Conservation (phyloP, 2,797 vertebrate genomes). For the Lutjanus argentimaculatus region DNA sequence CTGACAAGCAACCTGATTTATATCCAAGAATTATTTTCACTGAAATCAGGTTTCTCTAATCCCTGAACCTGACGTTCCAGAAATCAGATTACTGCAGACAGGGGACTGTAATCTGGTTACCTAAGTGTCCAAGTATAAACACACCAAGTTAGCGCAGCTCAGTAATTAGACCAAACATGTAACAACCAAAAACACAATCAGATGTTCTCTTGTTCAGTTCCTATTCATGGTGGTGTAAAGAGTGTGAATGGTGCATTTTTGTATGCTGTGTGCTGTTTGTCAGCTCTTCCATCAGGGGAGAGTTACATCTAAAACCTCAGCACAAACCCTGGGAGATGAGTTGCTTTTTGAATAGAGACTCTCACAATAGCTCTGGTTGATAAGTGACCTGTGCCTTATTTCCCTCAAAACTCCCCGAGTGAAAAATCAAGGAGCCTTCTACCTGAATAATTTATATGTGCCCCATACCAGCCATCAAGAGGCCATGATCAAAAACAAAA, state of each 20-base stretch:
- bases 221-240: constrained; percentile 5
- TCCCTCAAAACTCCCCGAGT: constrained; percentile 54
- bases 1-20: neutral
- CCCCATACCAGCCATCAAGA: constrained; percentile 54
- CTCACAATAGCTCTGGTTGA: constrained; percentile 43
- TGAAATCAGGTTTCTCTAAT: constrained; percentile 10
- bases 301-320: constrained; percentile 26
- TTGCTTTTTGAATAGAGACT: constrained; percentile 50
- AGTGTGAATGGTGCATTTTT: constrained; percentile 23
- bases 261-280: constrained; percentile 16
- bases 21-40: too few species aligned
- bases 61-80: neutral
- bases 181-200: constrained; percentile 20
- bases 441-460: constrained; percentile 79
- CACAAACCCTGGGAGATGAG: constrained; percentile 26
- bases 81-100: neutral
- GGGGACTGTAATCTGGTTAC: neutral
- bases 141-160: neutral
- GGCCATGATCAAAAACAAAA: constrained; percentile 69
- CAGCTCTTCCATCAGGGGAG: constrained; percentile 31
- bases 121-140: neutral
- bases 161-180: constrained; percentile 1
- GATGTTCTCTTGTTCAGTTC: neutral
- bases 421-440: constrained; percentile 63
- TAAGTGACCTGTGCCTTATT: constrained; percentile 67